Percentiles rank a stretch among this genome's conserved stretches.
Evolutionary conservation across 1,140 invertebrate genomes (phyloP).

Genomic region (Lasioglossum baleicum): DNA sequence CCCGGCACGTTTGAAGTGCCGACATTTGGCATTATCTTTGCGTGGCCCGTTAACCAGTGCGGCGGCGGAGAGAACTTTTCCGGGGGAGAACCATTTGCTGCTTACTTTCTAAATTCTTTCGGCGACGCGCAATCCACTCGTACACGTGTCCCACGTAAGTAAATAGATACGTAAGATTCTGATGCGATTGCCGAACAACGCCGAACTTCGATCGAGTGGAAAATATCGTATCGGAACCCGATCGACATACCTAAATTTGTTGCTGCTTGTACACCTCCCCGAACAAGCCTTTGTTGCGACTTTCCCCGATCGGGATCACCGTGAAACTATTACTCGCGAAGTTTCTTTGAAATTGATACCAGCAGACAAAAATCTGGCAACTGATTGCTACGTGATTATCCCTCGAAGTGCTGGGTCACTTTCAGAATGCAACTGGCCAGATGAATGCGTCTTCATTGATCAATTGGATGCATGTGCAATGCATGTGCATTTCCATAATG

Average conservation of each 20-base stretch:
- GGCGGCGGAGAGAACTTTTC: conserved; percentile 25
- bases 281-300: neutral
- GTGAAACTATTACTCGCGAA: neutral
- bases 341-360: neutral
- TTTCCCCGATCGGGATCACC: neutral
- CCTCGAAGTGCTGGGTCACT: too few relatives aligned
- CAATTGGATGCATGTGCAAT: too few relatives aligned
- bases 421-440: too few relatives aligned
- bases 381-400: too few relatives aligned
- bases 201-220: neutral
- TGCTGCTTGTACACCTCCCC: neutral
- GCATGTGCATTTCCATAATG: too few relatives aligned
- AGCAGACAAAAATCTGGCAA: too few relatives aligned
- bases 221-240: neutral
- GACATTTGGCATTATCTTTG: conserved; percentile 41
- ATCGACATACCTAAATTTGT: neutral
- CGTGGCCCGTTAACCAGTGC: neutral
- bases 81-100: conserved; percentile 9
- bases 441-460: too few relatives aligned
- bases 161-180: conserved; percentile 18
- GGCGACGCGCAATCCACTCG: conserved; percentile 27
- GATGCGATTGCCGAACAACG: neutral
- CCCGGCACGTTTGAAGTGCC: conserved; percentile 47
- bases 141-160: conserved; percentile 31
- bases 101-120: conserved; percentile 62